Base-by-base conservation (phyloP, 2,888 invertebrate genomes). In the Kryphioiulus occultus region DNA sequence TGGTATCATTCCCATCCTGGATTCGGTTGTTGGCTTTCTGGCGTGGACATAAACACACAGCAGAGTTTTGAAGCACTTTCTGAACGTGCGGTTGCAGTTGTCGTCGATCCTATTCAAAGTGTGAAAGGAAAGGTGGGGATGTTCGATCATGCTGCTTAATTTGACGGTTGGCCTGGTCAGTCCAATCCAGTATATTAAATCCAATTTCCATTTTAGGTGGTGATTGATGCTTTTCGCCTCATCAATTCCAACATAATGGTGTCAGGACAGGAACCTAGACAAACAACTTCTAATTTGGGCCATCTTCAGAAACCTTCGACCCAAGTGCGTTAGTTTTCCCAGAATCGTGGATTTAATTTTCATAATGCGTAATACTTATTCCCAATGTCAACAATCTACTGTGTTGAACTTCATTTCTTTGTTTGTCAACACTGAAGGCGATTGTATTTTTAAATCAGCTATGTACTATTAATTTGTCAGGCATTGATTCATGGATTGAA, bases 201-300 rank as follows among this genome's bases (percentile, higher is more conserved):
- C 15, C 44, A 44, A 22, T 86, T 12, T 86, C 22, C 47, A 3
- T 86, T 42, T 86, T 47, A 99, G 94, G 98, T 99, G 85, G 99
- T 99, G n/a, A 99, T 99, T 91, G 99, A 99, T 94, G 99, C 99
- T 89, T 99, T 99, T 94, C 96, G 99, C 90, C 94, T 99, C 90
- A 99, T 99, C 91, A 99, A 99, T 93, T 99, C 99, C 17, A 99
- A 99, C 92, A 98, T 98, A 96, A 96, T 99, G 96, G 99, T 99
- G 9, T 93, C 99, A 68, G 99, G 98, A 0, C 99, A 99, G 92
- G 99, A 99, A 92, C 99, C 99, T 0, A 94, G 99, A 88, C 99
- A 99, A 92, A 99, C 99, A 0, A 99, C 99, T 12, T 99, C 99
- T 88, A 99, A 99, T 93, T 94, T 99, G 91, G 99, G 99, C 0